Percentiles rank a stretch among this genome's conserved stretches.
These are phyloP conservation scores for Sebastes kiyomatsui DNA, from an alignment of 2,797 vertebrate species.

Conservation along the genomic window DNA sequence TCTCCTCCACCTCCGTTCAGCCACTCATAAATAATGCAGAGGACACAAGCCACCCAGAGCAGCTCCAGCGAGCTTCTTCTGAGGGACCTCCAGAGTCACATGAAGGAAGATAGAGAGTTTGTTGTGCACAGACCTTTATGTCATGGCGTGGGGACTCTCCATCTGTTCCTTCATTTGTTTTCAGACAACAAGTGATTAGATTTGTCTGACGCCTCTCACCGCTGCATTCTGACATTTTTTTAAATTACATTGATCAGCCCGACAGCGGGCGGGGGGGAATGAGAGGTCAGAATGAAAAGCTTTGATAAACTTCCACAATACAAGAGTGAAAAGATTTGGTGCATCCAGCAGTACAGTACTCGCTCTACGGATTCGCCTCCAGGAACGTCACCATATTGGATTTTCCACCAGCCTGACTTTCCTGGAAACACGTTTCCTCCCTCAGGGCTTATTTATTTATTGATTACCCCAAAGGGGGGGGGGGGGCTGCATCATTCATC, in stretches of 20 bases:
- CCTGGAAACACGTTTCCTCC: slow-evolving; percentile 61
- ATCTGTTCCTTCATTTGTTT: slow-evolving; percentile 47
- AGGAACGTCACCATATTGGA: slow-evolving; percentile 59
- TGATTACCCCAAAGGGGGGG: slow-evolving; percentile 51
- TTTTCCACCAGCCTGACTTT: slow-evolving; percentile 70
- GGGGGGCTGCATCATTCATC: slow-evolving; percentile 62
- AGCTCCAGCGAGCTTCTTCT: slow-evolving; percentile 21
- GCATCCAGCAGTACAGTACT: slow-evolving; percentile 1
- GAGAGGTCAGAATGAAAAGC: slow-evolving; percentile 38
- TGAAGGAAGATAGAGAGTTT: background rate
- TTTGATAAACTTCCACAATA: slow-evolving; percentile 42
- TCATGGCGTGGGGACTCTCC: slow-evolving; percentile 22
- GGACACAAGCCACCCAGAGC: slow-evolving; percentile 40
- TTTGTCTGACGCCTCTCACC: slow-evolving; percentile 35
- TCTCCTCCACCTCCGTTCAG: slow-evolving; percentile 58
- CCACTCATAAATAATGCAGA: slow-evolving; percentile 72
- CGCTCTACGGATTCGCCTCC: slow-evolving; percentile 37
- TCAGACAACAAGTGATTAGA: slow-evolving; percentile 45
- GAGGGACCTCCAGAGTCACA: slow-evolving; percentile 2
- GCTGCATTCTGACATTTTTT: slow-evolving; percentile 27
- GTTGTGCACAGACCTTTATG: slow-evolving; percentile 20
- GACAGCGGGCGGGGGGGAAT: background rate
- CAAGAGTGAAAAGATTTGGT: slow-evolving; percentile 14
- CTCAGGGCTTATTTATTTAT: slow-evolving; percentile 66
- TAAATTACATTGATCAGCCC: slow-evolving; percentile 38